Evolutionary conservation across 2,888 invertebrate genomes (phyloP).

Genomic region (Philopedon plagiatum): DNA sequence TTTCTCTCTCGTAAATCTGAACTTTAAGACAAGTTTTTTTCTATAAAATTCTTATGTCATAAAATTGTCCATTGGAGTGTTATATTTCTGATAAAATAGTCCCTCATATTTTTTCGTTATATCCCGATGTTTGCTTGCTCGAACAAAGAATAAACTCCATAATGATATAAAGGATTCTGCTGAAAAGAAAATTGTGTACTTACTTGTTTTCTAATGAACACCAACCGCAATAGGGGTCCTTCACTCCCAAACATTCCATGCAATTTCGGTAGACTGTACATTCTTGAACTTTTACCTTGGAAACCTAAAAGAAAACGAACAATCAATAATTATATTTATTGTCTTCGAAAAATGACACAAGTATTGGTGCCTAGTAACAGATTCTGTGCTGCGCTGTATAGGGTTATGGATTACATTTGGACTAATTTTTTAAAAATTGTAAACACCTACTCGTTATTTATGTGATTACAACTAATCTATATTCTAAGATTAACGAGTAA

Average conservation of each 20-base stretch:
- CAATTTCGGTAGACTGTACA: constrained; percentile 93
- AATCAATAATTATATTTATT: no score
- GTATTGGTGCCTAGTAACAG: no score
- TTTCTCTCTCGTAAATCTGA: background rate
- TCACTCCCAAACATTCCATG: constrained; percentile 91
- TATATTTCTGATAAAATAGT: constrained; percentile 19
- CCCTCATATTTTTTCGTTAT: constrained; percentile 11
- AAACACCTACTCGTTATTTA: no score
- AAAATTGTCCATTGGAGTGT: constrained; percentile 15
- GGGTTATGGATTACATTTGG: no score
- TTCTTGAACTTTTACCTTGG: constrained; percentile 95
- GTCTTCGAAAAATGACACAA: no score
- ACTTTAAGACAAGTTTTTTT: background rate
- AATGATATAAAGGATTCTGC: constrained; percentile 16
- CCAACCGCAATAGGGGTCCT: constrained; percentile 98
- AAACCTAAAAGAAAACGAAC: constrained; percentile 69
- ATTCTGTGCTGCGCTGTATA: no score
- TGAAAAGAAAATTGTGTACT: constrained; percentile 58
- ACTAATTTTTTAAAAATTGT: no score
- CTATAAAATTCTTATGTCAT: constrained; percentile 10
- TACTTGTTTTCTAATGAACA: constrained; percentile 94
- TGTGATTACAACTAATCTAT: no score
- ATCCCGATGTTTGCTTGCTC: constrained; percentile 4
- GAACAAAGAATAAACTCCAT: constrained; percentile 8
- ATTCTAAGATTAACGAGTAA: no score